Conservation (phyloP, 2,797 vertebrate genomes). For the Semaprochilodus insignis region DNA sequence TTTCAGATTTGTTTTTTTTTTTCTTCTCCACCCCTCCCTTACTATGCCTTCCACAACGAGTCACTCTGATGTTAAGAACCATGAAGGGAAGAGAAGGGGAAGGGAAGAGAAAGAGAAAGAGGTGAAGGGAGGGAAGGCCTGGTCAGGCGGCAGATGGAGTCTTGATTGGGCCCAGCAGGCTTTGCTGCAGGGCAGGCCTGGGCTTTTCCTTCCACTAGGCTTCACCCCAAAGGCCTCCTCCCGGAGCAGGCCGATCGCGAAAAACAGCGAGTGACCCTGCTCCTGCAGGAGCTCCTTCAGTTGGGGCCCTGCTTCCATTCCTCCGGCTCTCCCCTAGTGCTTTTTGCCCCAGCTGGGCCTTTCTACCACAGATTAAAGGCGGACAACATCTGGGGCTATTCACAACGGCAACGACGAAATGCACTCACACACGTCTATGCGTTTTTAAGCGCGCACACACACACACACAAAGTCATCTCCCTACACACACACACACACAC, state of each 20-base stretch:
- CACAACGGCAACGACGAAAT: conserved; percentile 74
- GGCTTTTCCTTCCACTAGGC: conserved; percentile 69
- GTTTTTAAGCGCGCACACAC: conserved; percentile 38
- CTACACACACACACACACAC: conserved; percentile 49
- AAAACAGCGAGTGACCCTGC: conserved; percentile 79
- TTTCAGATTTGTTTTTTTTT: background rate
- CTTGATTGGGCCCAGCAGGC: conserved; percentile 70
- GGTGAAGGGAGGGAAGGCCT: conserved; percentile 64
- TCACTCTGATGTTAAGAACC: background rate
- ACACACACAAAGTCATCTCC: too few species aligned
- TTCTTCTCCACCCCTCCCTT: background rate
- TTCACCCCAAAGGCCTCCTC: conserved; percentile 80
- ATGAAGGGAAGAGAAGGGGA: background rate
- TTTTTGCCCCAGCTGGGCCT: conserved; percentile 89
- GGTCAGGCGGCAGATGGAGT: conserved; percentile 70
- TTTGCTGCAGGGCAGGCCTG: conserved; percentile 64
- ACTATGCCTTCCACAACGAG: background rate
- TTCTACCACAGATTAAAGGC: conserved; percentile 89
- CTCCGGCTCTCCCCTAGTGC: conserved; percentile 75
- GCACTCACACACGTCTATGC: conserved; percentile 61
- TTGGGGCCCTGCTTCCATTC: conserved; percentile 77
- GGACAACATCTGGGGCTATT: conserved; percentile 91
- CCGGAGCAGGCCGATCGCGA: conserved; percentile 79
- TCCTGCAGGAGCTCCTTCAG: conserved; percentile 81
- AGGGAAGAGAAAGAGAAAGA: conserved; percentile 57